These are phyloP conservation scores for Athalia rosae DNA, from an alignment of 2,888 invertebrate species.

Conservation along the genomic window DNA sequence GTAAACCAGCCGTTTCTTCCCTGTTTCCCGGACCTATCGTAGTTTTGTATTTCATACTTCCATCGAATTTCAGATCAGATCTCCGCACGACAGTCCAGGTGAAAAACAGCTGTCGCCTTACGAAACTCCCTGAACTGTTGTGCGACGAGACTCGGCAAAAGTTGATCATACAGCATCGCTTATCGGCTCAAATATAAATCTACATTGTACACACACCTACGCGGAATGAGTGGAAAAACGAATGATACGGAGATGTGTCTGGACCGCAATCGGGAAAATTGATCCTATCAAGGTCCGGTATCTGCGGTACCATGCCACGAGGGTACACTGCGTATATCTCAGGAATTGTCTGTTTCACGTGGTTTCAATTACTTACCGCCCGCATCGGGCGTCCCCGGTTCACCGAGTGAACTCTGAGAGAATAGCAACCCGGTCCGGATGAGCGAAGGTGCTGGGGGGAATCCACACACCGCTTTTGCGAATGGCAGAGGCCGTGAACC, in stretches of 20 bases:
- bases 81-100: no score
- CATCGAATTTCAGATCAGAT: no score
- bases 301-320: conserved; percentile 4
- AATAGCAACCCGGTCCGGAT: conserved; percentile 23
- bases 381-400: conserved; percentile 55
- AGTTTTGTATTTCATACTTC: neutral
- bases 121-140: no score
- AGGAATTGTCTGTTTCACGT: conserved; percentile 47
- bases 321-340: conserved; percentile 43
- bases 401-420: conserved; percentile 32
- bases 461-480: neutral
- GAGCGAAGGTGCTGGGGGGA: conserved; percentile 31
- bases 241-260: neutral
- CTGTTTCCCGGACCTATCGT: no score
- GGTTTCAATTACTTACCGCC: conserved; percentile 62
- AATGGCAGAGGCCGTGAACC: conserved; percentile 1
- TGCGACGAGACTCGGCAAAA: no score
- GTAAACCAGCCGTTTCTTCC: neutral
- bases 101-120: no score
- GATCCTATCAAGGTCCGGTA: neutral
- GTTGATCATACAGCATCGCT: neutral
- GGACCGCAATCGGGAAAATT: neutral
- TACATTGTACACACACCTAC: no score
- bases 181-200: no score
- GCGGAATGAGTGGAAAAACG: no score